Evolutionary conservation across 2,888 invertebrate species (phyloP).

Genomic region (Eupeodes luniger): DNA sequence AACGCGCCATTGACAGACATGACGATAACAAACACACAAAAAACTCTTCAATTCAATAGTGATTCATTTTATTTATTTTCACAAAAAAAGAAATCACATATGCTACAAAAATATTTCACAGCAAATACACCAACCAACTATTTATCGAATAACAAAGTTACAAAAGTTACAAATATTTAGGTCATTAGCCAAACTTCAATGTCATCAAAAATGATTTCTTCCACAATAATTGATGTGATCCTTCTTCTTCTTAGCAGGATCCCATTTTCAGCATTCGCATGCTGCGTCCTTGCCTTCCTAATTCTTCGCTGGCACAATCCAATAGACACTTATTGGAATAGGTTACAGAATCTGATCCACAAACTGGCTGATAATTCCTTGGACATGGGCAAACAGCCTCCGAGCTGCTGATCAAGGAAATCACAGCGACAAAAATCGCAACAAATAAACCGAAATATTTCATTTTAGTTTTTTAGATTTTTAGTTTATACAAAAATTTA

Average conservation of each 20-base stretch:
- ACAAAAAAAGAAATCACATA: background rate
- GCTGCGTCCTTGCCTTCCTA: constrained; percentile 79
- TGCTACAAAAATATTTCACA: background rate
- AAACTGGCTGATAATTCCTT: constrained; percentile 80
- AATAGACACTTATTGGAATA: constrained; percentile 80
- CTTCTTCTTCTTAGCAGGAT: constrained; percentile 76
- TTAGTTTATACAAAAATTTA: background rate
- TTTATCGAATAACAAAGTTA: too few relatives aligned
- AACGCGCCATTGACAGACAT: background rate
- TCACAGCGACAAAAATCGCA: constrained; percentile 73
- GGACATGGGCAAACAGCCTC: constrained; percentile 79
- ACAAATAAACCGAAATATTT: constrained; percentile 70
- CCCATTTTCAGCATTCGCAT: constrained; percentile 78
- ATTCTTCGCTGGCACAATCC: constrained; percentile 78
- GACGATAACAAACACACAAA: too few relatives aligned
- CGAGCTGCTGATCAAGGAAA: constrained; percentile 60
- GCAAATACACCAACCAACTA: background rate
- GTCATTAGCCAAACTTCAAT: background rate
- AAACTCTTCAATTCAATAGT: too few relatives aligned
- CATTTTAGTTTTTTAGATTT: constrained; percentile 46
- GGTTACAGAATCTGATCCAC: constrained; percentile 79
- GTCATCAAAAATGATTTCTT: background rate
- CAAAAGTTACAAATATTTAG: too few relatives aligned
- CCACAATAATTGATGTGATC: background rate
- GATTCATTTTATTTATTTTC: too few relatives aligned